A percentile compares a stretch with the other conserved stretches of the same genome.
Evolutionary conservation across 2,888 invertebrate genomes (phyloP).

Genomic region (Oxyscelio sp.): DNA sequence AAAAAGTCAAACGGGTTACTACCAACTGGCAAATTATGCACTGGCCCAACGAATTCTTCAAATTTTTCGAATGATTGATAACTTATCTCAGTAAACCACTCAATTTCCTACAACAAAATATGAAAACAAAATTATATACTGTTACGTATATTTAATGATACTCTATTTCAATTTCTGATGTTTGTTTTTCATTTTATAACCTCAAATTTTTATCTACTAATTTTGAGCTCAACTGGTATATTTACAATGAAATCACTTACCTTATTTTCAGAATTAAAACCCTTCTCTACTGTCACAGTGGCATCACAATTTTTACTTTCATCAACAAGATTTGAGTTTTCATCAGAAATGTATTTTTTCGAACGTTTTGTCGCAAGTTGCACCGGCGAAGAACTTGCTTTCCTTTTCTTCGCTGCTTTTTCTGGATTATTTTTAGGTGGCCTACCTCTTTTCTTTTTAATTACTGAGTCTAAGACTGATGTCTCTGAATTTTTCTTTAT

Average conservation of each 20-base stretch:
- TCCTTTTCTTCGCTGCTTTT: not conserved
- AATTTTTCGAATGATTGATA: constrained; percentile 4
- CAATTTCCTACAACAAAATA: constrained; percentile 2
- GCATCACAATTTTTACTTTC: not conserved
- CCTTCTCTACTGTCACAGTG: not conserved
- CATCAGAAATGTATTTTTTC: not conserved
- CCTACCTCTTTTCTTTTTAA: not conserved
- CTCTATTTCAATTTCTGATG: not conserved
- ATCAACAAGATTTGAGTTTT: not conserved
- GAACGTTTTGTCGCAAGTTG: not conserved
- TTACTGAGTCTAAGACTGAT: not conserved
- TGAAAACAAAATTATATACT: not conserved
- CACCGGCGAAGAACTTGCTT: not conserved
- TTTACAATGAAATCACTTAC: not conserved
- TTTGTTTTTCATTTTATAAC: not conserved
- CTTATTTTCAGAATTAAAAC: not conserved
- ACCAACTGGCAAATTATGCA: constrained; percentile 15
- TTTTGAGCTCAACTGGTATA: not conserved
- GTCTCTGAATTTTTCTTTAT: not conserved
- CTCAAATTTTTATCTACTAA: not conserved
- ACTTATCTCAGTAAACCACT: constrained; percentile 1
- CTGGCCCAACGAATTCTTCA: constrained; percentile 1
- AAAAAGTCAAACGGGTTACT: constrained; percentile 24
- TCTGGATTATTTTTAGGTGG: not conserved
- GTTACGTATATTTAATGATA: not conserved